Base-by-base conservation (phyloP, 1,140 invertebrate species). In the Capitella teleta region DNA sequence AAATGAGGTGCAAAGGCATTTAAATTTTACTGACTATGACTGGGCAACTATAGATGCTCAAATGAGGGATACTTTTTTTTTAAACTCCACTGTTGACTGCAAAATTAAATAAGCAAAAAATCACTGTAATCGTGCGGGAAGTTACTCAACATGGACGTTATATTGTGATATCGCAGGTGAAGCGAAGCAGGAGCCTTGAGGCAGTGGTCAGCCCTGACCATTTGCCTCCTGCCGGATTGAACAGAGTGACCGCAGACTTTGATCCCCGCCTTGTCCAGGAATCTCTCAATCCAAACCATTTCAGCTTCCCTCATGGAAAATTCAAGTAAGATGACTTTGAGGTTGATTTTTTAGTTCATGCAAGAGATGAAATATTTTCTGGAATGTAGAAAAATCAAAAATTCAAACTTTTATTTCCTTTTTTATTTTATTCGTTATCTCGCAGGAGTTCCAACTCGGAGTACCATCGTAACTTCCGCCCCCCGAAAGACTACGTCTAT, bases 401-500 rank as follows among this genome's bases (percentile, higher is more conserved):
- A 37, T 3, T n/a, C 3, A 37, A 37, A 37, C 36, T 2, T 37
- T 3, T 2, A 37, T 2, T 37, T 2, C 8, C 36, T 5, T 6
- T 28, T 5, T 18, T 6, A 44, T 14, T 5, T 43, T 2, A 5
- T 24, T 44, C 23, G 24, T 10, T 28, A 6, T 44, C 18, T 21
- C n/a, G 6, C 44, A 66, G 62, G 37, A 56, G 49, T 23, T 25
- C 34, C 1, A 52, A 42, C 34, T 60, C 62, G 46, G 68, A 70
- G 47, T 70, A 68, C 49, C 21, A 42, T 1, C 34, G 59, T 14
- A 70, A 70, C 55, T 70, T 58, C 44, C 56, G 57, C 38, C 45
- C 64, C 4, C 66, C 66, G 19, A 45, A 40, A 8, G 52, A 54
- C 21, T 70, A 54, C 54, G 56, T 53, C 19, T 63, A 62, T 43